phyloP scores from a whole-genome alignment of 2,888 invertebrate species.

The Metalampra italica region DNA sequence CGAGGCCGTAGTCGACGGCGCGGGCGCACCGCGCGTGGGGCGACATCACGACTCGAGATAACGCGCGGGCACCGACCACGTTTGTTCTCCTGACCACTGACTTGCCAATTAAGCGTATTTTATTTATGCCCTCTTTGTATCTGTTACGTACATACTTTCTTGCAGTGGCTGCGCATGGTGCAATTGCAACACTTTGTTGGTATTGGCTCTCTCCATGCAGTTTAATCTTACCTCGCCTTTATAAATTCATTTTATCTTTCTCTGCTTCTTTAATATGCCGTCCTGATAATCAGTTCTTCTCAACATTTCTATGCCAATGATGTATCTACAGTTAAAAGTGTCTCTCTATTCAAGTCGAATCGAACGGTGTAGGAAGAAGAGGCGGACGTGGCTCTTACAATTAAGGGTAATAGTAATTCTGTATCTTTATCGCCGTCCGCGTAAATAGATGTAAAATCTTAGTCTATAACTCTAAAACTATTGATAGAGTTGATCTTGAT shows the following conservation, averaged over 20 bases:
- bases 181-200: neutral
- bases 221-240: too few species aligned
- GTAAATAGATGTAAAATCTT: conserved; percentile 3
- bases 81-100: conserved; percentile 25
- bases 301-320: too few species aligned
- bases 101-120: conserved; percentile 36
- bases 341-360: too few species aligned
- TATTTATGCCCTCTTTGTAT: conserved; percentile 28
- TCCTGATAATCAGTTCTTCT: too few species aligned
- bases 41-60: conserved; percentile 16
- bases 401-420: neutral
- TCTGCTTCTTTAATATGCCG: too few species aligned
- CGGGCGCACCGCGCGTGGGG: conserved; percentile 17
- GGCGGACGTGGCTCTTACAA: too few species aligned
- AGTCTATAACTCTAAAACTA: conserved; percentile 13
- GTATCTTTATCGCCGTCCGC: neutral
- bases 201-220: neutral
- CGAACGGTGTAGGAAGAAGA: too few species aligned
- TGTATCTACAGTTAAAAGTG: too few species aligned
- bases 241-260: too few species aligned
- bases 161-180: neutral
- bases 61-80: conserved; percentile 11
- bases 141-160: neutral
- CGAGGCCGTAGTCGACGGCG: conserved; percentile 5
- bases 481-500: conserved; percentile 47